Evolutionary conservation across 2,113 vertebrate species (phyloP), one percentile per base, ranked within the genome.

Genomic region (Upupa epops): DNA sequence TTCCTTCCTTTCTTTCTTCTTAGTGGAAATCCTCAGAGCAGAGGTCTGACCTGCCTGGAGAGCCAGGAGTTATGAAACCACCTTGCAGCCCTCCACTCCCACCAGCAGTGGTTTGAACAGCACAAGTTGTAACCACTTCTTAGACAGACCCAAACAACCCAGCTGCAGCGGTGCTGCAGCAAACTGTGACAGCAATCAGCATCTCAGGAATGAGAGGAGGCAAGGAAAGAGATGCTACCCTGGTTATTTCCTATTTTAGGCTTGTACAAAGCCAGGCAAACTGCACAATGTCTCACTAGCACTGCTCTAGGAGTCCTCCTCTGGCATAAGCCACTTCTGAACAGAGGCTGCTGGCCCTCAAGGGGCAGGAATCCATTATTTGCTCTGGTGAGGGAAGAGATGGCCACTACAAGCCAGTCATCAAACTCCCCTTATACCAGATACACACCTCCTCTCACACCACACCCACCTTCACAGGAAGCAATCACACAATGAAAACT

Each of bases 401-500:
- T 60, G 75, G 89, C 68, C 49, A 29, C 73, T 46, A 73, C 61
- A 31, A 91, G 85, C 70, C 56, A 82, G 75, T 55, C 77, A 81
- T 51, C 85, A 95, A 91, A 77, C 75, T 58, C 82, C 95, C 82
- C 83, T 82, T 79, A 61, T 45, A 85, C 29, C 88, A 92, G 90
- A 92, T 75, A 80, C 84, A 95, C 69, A 85, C 68, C 83, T 95
- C 68, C 81, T 89, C 61, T 94, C 90, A 76, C 89, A 89, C 85
- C 10, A 4, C 92, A 92, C 83, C 94, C 93, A 93, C 90, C 94
- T 93, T 94, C 92, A 92, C 94, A 95, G 93, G 90, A 96, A 96
- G 91, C 94, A 95, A 96, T 94, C 95, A 95, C 94, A 95, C 88
- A 96, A 96, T 94, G 93, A 95, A 89, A 93, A 93, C 95, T 96